Conservation (phyloP, 2,113 vertebrate species). For the Mixornis gularis region DNA sequence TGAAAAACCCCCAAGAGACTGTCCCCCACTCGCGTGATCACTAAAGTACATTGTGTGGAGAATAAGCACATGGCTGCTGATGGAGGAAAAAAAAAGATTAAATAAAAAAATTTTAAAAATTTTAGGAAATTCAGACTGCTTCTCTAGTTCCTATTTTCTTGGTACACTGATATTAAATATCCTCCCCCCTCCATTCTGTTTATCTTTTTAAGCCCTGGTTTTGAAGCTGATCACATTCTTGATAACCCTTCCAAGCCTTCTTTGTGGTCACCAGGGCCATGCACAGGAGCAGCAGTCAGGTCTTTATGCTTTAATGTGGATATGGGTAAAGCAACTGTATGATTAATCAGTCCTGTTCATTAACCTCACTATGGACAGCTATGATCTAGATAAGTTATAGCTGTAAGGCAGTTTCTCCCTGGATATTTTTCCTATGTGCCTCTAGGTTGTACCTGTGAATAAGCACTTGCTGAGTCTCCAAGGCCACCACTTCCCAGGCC, state of each 20-base stretch:
- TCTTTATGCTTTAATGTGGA: neutral
- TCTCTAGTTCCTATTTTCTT: neutral
- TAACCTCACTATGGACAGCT: neutral
- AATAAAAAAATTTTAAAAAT: neutral
- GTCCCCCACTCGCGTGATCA: neutral
- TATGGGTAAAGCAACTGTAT: neutral
- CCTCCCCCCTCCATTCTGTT: neutral
- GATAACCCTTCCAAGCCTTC: neutral
- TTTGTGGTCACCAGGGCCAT: neutral
- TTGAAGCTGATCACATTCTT: neutral
- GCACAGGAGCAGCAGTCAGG: neutral
- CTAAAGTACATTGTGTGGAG: neutral
- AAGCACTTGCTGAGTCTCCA: neutral
- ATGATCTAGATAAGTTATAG: neutral
- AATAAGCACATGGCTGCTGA: neutral
- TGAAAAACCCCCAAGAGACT: neutral
- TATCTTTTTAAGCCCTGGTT: neutral
- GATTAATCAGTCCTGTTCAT: neutral
- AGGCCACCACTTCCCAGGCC: neutral
- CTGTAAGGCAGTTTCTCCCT: neutral
- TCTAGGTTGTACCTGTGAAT: neutral
- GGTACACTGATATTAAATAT: neutral
- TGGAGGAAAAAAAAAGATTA: neutral
- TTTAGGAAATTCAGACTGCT: neutral
- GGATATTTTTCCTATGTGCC: neutral